Evolutionary conservation across 2,888 invertebrate species (phyloP).

Genomic region (Lasioglossum leucozonium): DNA sequence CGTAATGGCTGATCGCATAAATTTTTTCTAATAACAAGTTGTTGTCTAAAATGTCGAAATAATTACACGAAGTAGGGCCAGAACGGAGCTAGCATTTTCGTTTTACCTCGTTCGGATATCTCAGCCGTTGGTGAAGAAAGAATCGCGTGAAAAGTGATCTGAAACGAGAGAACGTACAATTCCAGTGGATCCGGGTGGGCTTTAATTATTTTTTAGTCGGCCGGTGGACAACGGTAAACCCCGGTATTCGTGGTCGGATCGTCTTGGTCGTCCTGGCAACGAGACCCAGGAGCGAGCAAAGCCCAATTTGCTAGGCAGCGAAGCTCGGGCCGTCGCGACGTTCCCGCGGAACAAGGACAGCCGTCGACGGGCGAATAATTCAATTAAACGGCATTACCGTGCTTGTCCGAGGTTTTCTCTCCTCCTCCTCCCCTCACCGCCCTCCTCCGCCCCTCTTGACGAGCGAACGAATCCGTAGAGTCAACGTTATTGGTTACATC

Average conservation of each 20-base stretch:
- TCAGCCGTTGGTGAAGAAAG: too few relatives aligned
- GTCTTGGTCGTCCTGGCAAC: constrained; percentile 16
- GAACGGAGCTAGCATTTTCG: too few relatives aligned
- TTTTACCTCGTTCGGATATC: not conserved
- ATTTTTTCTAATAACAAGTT: too few relatives aligned
- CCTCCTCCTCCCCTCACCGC: not conserved
- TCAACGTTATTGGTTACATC: constrained; percentile 64
- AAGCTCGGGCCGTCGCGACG: not conserved
- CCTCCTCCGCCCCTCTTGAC: not conserved
- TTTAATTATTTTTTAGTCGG: not conserved
- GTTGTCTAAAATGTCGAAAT: too few relatives aligned
- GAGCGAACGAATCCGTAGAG: constrained; percentile 62
- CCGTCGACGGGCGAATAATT: constrained; percentile 24
- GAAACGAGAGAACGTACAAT: not conserved
- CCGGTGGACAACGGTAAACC: not conserved
- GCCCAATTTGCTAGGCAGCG: not conserved
- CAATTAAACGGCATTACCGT: constrained; percentile 51
- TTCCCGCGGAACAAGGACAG: not conserved
- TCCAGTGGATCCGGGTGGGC: not conserved
- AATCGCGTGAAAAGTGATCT: too few relatives aligned
- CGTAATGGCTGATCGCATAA: too few relatives aligned
- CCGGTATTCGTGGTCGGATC: not conserved
- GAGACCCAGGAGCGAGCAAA: constrained; percentile 1
- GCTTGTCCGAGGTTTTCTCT: constrained; percentile 23
- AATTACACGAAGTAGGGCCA: too few relatives aligned